These are phyloP conservation scores for Cettia cetti DNA, from an alignment of 2,113 vertebrate species.

Conservation along the genomic window DNA sequence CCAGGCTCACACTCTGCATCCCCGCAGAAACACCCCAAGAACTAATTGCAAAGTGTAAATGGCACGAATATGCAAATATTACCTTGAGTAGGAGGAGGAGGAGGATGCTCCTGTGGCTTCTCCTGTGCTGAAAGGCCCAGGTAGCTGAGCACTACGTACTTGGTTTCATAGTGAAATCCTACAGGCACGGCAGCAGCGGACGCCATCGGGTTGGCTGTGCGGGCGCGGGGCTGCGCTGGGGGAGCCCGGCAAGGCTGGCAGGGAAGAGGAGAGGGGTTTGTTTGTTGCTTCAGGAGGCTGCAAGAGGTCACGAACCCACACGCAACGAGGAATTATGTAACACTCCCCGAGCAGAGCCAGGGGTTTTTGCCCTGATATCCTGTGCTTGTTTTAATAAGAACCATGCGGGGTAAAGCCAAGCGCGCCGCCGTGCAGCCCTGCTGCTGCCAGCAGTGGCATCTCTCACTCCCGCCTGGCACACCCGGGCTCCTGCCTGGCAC, in stretches of 20 bases:
- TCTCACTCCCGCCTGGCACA: neutral
- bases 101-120: slow-evolving; percentile 62
- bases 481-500: no score
- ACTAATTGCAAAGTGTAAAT: fast-evolving
- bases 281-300: neutral
- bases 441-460: neutral
- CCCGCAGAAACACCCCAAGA: neutral
- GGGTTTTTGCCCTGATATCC: neutral
- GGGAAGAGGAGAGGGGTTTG: neutral
- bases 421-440: neutral
- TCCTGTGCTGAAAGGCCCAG: slow-evolving; percentile 77
- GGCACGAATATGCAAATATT: neutral
- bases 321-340: neutral
- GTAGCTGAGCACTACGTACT: slow-evolving; percentile 91
- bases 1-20: neutral
- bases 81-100: slow-evolving; percentile 62
- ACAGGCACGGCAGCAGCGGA: slow-evolving; percentile 80
- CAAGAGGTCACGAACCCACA: neutral
- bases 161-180: slow-evolving; percentile 93
- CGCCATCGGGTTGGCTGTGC: slow-evolving; percentile 73
- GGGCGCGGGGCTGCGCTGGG: no score
- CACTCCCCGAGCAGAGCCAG: neutral
- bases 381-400: neutral
- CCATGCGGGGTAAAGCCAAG: neutral
- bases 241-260: slow-evolving; percentile 10